phyloP scores from a whole-genome alignment of 2,113 vertebrate species.

The Hemichromis elongatus region DNA sequence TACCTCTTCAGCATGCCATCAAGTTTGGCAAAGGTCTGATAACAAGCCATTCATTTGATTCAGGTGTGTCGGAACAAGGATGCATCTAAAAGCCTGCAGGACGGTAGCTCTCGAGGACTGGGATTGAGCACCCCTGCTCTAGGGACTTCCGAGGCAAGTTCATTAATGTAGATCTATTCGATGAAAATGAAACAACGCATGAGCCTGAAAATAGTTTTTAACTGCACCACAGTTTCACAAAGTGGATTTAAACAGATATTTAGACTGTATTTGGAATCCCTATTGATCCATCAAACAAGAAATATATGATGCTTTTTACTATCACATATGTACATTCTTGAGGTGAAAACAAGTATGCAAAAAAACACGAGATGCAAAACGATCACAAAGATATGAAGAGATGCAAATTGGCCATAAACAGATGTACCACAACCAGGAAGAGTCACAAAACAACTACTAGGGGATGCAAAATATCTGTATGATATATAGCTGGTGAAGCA shows the following conservation, averaged over 20 bases:
- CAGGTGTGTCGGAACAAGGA: no score
- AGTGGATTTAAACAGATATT: not conserved
- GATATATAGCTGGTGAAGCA: not conserved
- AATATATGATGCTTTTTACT: not conserved
- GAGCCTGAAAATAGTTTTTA: not conserved
- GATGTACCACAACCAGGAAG: not conserved
- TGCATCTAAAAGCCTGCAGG: no score
- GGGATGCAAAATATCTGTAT: not conserved
- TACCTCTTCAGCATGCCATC: no score
- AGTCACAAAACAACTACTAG: not conserved
- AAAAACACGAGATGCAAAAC: not conserved
- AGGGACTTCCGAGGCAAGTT: no score
- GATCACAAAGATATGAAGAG: not conserved
- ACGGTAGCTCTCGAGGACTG: no score
- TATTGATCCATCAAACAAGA: not conserved
- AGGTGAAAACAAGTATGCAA: no score
- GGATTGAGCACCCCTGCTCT: no score
- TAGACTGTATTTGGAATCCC: not conserved
- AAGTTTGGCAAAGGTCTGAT: no score
- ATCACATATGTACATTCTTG: not conserved
- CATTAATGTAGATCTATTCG: accelerated
- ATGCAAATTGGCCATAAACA: not conserved
- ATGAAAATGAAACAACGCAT: not conserved
- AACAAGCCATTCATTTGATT: no score
- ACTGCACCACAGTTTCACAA: not conserved